Conservation (phyloP, 2,113 vertebrate species). For the Malaclemys terrapin region DNA sequence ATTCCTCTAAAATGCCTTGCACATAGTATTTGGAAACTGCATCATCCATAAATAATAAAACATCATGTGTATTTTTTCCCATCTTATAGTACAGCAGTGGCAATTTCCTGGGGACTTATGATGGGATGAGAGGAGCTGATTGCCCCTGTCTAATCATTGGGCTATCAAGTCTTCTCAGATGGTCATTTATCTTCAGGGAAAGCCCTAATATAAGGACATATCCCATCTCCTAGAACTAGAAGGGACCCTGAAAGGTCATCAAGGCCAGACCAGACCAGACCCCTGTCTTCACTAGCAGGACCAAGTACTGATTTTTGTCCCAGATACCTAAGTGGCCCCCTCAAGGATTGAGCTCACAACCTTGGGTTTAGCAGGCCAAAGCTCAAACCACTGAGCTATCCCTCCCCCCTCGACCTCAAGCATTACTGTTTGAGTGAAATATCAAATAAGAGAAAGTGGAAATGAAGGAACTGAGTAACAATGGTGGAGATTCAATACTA, state of each 20-base stretch:
- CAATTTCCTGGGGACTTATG: neutral
- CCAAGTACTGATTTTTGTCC: no score
- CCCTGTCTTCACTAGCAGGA: no score
- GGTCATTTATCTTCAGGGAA: neutral
- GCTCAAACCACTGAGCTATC: no score
- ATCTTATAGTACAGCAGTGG: neutral
- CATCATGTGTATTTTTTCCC: accelerated
- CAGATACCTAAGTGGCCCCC: no score
- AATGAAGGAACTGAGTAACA: neutral
- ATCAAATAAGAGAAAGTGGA: neutral
- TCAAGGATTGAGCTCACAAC: no score
- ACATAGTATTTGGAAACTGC: neutral
- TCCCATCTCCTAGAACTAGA: no score
- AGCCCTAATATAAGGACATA: no score
- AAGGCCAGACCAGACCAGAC: no score
- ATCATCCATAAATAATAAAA: neutral
- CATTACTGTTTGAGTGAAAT: neutral
- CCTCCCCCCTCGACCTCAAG: no score
- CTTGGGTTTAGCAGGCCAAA: no score
- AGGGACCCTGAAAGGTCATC: no score
- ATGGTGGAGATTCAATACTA: neutral
- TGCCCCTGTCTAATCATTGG: neutral
- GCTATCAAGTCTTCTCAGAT: neutral
- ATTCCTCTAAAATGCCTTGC: neutral
- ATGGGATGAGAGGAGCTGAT: accelerated